phyloP scores from a whole-genome alignment of 2,113 vertebrate species.

The Alosa alosa region DNA sequence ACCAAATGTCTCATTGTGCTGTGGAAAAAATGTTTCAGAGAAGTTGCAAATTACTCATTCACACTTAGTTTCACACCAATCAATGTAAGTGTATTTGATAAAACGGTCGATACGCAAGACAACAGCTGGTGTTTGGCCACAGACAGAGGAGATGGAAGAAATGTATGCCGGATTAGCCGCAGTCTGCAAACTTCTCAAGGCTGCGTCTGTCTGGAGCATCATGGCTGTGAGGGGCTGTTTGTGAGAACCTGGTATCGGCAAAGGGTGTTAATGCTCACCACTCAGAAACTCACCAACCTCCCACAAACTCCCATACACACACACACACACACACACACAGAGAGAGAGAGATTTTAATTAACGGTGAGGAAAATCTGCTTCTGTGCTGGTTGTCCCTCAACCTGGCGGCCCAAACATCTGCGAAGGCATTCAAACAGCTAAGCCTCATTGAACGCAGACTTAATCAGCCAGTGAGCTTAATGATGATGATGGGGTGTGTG shows the following conservation, averaged over 20 bases:
- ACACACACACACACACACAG: slow-evolving; percentile 31
- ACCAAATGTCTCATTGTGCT: too few relatives aligned
- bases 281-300: slow-evolving; percentile 26
- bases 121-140: too few relatives aligned
- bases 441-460: slow-evolving; percentile 26
- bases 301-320: slow-evolving; percentile 37
- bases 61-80: too few relatives aligned
- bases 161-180: not conserved
- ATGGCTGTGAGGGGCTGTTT: not conserved
- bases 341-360: slow-evolving; percentile 43
- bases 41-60: too few relatives aligned
- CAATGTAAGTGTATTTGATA: too few relatives aligned
- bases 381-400: slow-evolving; percentile 22
- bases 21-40: too few relatives aligned
- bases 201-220: not conserved
- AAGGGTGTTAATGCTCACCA: slow-evolving; percentile 29
- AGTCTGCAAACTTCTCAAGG: not conserved
- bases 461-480: not conserved
- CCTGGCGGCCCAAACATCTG: slow-evolving; percentile 44
- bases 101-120: too few relatives aligned
- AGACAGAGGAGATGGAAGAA: too few relatives aligned
- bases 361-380: slow-evolving; percentile 27
- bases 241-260: not conserved
- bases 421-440: slow-evolving; percentile 20
- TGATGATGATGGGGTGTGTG: not conserved